Conservation (phyloP, 1,140 invertebrate genomes). For the Nixonia krombeini region DNA sequence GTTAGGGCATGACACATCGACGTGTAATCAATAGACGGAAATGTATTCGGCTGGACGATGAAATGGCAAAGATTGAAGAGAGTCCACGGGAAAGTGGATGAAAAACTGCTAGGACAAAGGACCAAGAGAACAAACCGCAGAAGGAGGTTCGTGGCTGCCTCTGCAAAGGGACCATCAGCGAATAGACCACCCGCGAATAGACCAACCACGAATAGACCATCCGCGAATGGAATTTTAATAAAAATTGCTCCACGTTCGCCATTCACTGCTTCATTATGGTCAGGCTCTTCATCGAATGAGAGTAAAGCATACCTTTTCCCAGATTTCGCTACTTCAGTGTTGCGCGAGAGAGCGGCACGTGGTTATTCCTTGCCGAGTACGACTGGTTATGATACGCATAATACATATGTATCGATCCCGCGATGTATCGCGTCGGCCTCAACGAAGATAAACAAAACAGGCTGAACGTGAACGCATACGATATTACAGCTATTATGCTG, state of each 20-base stretch:
- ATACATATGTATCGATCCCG: not conserved
- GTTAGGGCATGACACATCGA: too few relatives aligned
- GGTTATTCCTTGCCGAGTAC: slow-evolving; percentile 5
- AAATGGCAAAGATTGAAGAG: slow-evolving; percentile 32
- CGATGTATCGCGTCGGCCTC: slow-evolving; percentile 13
- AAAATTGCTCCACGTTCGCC: slow-evolving; percentile 41
- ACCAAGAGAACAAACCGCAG: slow-evolving; percentile 22
- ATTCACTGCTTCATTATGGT: not conserved
- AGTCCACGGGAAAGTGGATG: not conserved
- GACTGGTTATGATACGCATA: not conserved
- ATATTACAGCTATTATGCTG: not conserved
- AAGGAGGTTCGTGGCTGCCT: too few relatives aligned
- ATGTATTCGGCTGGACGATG: too few relatives aligned
- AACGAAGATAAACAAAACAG: slow-evolving; percentile 28
- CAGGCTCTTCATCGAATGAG: slow-evolving; percentile 26
- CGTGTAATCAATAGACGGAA: too few relatives aligned
- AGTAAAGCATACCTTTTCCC: slow-evolving; percentile 37
- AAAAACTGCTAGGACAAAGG: slow-evolving; percentile 27
- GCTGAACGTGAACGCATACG: slow-evolving; percentile 10
- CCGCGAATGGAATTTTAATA: slow-evolving; percentile 35
- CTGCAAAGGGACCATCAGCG: too few relatives aligned
- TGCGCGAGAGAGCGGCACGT: slow-evolving; percentile 4
- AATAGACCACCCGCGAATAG: too few relatives aligned
- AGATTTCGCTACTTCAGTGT: not conserved
- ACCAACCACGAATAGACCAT: not conserved